A percentile compares a stretch with the other conserved stretches of the same genome.
Conservation (phyloP, 53 echinoderm and acorn worm genomes). For the Zoroaster sp. region DNA sequence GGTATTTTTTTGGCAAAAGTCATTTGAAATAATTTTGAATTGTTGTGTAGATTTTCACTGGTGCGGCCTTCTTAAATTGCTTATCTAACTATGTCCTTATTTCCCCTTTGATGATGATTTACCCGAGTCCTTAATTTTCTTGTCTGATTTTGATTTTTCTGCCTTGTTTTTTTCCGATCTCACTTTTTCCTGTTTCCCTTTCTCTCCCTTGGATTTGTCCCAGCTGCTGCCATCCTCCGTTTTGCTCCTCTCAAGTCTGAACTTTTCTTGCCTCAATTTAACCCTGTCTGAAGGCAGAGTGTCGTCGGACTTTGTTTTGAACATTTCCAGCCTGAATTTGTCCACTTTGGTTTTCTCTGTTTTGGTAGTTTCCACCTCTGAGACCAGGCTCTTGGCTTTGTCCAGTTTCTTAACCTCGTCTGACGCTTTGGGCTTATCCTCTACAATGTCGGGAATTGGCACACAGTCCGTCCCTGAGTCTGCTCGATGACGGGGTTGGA, state of each 20-base stretch:
- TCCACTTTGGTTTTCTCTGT: constrained; percentile 1
- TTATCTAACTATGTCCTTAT: neutral
- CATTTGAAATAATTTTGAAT: neutral
- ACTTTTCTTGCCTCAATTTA: constrained; percentile 15
- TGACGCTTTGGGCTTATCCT: neutral
- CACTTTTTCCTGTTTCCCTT: constrained; percentile 26
- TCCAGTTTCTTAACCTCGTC: neutral
- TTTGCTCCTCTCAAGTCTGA: constrained; percentile 18
- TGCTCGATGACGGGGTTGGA: constrained; percentile 66
- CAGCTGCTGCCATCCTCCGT: constrained; percentile 11
- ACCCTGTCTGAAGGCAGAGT: neutral
- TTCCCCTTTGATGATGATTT: constrained; percentile 22
- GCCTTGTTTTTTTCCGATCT: neutral
- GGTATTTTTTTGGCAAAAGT: neutral
- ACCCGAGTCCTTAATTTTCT: constrained; percentile 9
- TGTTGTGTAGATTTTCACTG: neutral
- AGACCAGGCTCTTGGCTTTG: neutral
- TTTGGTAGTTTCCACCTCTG: neutral
- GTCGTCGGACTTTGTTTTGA: constrained; percentile 16
- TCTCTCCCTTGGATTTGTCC: constrained; percentile 1
- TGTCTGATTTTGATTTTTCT: constrained; percentile 33
- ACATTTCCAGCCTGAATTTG: neutral
- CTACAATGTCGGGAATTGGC: constrained; percentile 67
- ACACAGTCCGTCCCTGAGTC: constrained; percentile 78
- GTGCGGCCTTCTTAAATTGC: neutral